Percentiles rank a stretch among this genome's conserved stretches.
phyloP scores from a whole-genome alignment of 2,888 invertebrate genomes.

The Phlogophora meticulosa region DNA sequence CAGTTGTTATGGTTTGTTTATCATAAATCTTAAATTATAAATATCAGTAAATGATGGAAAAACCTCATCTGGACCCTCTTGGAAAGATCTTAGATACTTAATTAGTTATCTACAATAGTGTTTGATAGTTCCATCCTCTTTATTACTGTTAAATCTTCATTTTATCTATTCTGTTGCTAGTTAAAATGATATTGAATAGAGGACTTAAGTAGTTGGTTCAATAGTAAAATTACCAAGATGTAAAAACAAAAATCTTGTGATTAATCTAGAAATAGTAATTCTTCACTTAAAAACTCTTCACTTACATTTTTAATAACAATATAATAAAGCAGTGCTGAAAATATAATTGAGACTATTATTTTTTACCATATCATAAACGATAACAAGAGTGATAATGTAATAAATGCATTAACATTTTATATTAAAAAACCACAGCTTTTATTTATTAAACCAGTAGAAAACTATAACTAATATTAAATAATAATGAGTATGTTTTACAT shows the following conservation, averaged over 20 bases:
- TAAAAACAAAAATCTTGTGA: no score
- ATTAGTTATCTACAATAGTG: background rate
- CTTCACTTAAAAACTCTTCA: background rate
- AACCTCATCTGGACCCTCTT: background rate
- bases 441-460: constrained; percentile 38
- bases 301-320: background rate
- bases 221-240: no score
- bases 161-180: no score
- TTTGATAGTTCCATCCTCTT: no score
- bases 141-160: no score
- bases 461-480: constrained; percentile 16
- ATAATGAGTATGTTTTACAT: constrained; percentile 26
- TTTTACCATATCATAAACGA: background rate
- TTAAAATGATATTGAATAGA: no score
- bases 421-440: constrained; percentile 44
- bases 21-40: constrained; percentile 2
- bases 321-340: background rate
- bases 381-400: constrained; percentile 14
- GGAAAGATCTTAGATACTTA: background rate
- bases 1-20: constrained; percentile 42
- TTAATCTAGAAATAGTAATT: no score
- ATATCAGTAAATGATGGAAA: background rate
- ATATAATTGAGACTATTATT: background rate
- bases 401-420: background rate
- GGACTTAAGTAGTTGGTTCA: no score